Conservation (phyloP, 2,888 invertebrate genomes). For the Rhimphoctona megacephalus region DNA sequence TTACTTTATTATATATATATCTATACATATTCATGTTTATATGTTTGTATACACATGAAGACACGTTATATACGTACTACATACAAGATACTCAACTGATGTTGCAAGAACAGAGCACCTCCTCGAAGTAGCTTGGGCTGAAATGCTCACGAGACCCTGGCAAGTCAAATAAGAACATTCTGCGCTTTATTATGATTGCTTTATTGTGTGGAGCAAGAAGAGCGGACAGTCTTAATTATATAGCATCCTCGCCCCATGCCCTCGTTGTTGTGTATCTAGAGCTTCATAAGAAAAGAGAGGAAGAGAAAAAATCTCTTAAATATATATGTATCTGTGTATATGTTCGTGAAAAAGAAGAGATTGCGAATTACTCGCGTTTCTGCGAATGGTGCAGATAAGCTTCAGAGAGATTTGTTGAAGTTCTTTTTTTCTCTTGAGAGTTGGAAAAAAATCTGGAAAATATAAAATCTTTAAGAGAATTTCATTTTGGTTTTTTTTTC, state of each 20-base stretch:
- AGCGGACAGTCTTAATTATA: conserved; percentile 69
- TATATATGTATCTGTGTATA: conserved; percentile 1
- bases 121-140: conserved; percentile 52
- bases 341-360: conserved; percentile 6
- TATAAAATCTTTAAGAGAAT: neutral
- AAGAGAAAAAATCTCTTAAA: neutral
- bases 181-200: conserved; percentile 68
- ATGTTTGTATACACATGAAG: conserved; percentile 8
- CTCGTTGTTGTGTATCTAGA: conserved; percentile 48
- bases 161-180: conserved; percentile 65
- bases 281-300: conserved; percentile 9
- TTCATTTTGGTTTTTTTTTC: neutral
- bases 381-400: neutral
- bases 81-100: conserved; percentile 32
- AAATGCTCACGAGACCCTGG: conserved; percentile 55
- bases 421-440: neutral
- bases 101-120: conserved; percentile 45
- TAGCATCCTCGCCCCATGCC: conserved; percentile 13
- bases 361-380: conserved; percentile 23
- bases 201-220: conserved; percentile 68
- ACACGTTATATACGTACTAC: neutral
- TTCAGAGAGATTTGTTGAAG: conserved; percentile 10
- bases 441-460: conserved; percentile 1
- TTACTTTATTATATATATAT: conserved; percentile 40
- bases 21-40: neutral